phyloP scores from a whole-genome alignment of 2,797 vertebrate species.

The Anguilla obscura region DNA sequence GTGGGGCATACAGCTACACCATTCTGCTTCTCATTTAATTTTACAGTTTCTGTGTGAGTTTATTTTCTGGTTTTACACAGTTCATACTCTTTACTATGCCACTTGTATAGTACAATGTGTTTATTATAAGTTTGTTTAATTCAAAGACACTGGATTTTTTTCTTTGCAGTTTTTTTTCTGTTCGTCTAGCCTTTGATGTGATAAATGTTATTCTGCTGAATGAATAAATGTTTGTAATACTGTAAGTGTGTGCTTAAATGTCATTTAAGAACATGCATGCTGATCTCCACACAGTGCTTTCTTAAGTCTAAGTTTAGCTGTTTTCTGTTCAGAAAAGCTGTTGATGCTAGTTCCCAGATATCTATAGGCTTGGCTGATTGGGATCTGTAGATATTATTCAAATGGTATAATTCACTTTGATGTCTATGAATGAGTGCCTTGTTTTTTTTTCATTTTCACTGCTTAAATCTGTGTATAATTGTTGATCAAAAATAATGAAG shows the following conservation, averaged over 20 bases:
- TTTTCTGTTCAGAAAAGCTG: neutral
- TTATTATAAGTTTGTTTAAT: neutral
- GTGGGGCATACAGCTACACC: neutral
- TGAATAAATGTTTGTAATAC: neutral
- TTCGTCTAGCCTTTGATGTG: neutral
- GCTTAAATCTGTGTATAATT: neutral
- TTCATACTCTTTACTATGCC: neutral
- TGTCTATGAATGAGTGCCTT: neutral
- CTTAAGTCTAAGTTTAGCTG: neutral
- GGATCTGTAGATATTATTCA: neutral
- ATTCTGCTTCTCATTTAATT: neutral
- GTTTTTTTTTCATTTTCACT: neutral
- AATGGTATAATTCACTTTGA: neutral
- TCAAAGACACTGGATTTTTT: neutral
- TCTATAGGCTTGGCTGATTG: neutral
- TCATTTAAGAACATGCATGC: neutral
- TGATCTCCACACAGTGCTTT: neutral
- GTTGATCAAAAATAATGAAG: too few relatives aligned
- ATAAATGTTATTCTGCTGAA: neutral
- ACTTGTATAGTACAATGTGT: neutral
- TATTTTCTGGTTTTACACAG: neutral
- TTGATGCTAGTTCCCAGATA: neutral
- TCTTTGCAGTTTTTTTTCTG: neutral
- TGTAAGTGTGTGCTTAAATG: neutral
- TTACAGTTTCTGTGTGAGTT: slow-evolving; percentile 35